phyloP scores from a whole-genome alignment of 2,113 vertebrate genomes.

The Nothoprocta perdicaria region DNA sequence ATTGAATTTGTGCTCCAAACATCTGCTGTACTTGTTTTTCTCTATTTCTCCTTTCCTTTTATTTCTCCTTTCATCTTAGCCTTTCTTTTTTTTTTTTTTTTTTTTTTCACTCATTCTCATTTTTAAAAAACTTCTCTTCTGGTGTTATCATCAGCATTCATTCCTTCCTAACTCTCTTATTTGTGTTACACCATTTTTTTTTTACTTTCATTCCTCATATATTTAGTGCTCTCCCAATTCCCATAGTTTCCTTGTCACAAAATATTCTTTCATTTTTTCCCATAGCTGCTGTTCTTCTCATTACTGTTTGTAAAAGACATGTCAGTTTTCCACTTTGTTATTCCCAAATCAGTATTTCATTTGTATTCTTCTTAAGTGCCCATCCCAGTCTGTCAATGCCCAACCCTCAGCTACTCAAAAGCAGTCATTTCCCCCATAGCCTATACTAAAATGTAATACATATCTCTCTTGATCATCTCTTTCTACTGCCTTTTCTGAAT shows the following conservation, averaged over 20 bases:
- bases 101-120: not conserved
- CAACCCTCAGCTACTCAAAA: not conserved
- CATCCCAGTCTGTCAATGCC: not conserved
- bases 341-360: not conserved
- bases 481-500: not conserved
- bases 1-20: not conserved
- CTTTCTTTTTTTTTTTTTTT: not conserved
- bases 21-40: not conserved
- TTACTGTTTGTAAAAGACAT: not conserved
- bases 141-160: not conserved
- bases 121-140: not conserved
- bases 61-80: not conserved
- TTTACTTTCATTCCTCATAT: not conserved
- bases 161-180: not conserved
- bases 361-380: not conserved
- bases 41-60: not conserved
- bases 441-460: not conserved
- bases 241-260: not conserved
- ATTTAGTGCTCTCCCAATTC: not conserved
- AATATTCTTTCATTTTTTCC: not conserved
- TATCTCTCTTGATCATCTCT: not conserved
- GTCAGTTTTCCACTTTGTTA: not conserved
- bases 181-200: not conserved
- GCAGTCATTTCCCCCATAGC: not conserved
- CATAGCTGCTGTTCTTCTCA: not conserved